Evolutionary conservation across 2,888 invertebrate species (phyloP).

Genomic region (Synergus itoensis): DNA sequence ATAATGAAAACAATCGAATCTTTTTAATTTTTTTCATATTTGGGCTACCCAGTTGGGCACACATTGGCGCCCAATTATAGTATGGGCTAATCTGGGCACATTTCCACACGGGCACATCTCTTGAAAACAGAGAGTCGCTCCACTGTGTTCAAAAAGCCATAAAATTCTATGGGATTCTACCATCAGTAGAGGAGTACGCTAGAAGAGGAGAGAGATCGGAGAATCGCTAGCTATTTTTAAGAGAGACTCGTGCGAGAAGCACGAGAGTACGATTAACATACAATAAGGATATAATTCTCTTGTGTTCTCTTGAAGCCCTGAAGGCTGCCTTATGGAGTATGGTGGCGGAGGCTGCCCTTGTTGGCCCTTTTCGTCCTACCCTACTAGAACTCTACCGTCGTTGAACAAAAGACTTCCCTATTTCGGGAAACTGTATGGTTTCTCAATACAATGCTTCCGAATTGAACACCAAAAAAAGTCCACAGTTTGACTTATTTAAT

Average conservation of each 20-base stretch:
- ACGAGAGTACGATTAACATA: slow-evolving; percentile 72
- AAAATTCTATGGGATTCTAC: slow-evolving; percentile 52
- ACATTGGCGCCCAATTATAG: no score
- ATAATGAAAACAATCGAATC: no score
- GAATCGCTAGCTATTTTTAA: slow-evolving; percentile 69
- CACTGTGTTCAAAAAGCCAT: slow-evolving; percentile 50
- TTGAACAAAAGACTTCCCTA: slow-evolving; percentile 5
- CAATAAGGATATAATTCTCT: slow-evolving; percentile 75
- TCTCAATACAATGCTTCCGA: neutral
- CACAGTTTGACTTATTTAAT: slow-evolving; percentile 60
- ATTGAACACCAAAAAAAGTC: neutral
- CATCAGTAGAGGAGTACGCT: slow-evolving; percentile 37
- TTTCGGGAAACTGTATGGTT: neutral
- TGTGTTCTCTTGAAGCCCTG: slow-evolving; percentile 55
- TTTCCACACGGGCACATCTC: no score
- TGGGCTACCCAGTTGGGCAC: no score
- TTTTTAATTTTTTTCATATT: no score
- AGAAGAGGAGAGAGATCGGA: slow-evolving; percentile 50
- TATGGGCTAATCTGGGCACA: no score
- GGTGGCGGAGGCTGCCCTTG: slow-evolving; percentile 56
- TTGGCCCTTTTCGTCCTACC: slow-evolving; percentile 59
- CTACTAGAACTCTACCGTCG: slow-evolving; percentile 50
- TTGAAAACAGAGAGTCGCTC: slow-evolving; percentile 52
- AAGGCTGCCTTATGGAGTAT: slow-evolving; percentile 23
- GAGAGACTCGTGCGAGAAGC: slow-evolving; percentile 61